These are phyloP conservation scores for Porites lutea DNA, from an alignment of 64 coral and sea anemone genomes.

Conservation along the genomic window DNA sequence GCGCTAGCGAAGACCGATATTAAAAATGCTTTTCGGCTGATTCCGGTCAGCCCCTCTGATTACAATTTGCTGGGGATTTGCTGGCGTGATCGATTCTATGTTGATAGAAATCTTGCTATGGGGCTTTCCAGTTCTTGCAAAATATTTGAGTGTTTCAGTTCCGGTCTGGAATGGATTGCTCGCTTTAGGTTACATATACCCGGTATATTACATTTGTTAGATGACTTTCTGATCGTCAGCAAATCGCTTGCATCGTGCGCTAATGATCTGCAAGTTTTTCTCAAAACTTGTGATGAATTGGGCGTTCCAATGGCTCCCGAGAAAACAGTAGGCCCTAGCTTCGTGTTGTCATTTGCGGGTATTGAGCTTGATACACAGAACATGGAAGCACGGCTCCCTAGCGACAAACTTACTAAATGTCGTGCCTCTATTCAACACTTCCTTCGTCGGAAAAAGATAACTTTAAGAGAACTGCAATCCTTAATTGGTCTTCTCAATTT, in stretches of 20 bases:
- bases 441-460: not conserved
- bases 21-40: slow-evolving; percentile 7
- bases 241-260: no score
- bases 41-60: not conserved
- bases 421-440: not conserved
- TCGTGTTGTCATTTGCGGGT: no score
- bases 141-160: not conserved
- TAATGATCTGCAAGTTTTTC: no score
- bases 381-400: not conserved
- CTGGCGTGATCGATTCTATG: not conserved
- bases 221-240: not conserved
- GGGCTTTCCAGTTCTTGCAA: not conserved
- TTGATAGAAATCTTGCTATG: not conserved
- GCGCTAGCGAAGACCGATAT: slow-evolving; percentile 9
- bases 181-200: not conserved
- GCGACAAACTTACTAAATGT: not conserved
- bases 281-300: no score
- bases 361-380: no score
- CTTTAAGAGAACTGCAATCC: not conserved
- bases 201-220: not conserved
- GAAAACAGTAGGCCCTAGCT: no score
- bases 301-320: no score
- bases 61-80: slow-evolving; percentile 13
- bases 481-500: not conserved
- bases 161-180: not conserved